Percentiles rank a stretch among this genome's conserved stretches.
Evolutionary conservation across 2,113 vertebrate genomes (phyloP).

Genomic region (Boulengeromyrus knoepffleri): DNA sequence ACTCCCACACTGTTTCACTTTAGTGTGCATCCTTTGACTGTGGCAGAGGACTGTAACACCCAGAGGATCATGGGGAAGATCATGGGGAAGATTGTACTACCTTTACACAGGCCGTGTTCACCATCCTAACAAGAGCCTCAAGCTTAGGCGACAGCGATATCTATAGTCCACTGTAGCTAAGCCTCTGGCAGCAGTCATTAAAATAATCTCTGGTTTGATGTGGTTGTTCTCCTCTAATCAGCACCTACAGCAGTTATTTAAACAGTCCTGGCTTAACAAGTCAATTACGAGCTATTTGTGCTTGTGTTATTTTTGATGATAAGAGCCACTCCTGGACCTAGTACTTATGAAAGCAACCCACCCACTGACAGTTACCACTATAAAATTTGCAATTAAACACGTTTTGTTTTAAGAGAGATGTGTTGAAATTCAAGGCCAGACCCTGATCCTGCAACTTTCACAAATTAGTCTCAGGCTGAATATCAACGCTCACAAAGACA

Average conservation of each 20-base stretch:
- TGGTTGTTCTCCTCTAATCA: background rate
- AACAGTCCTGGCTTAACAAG: background rate
- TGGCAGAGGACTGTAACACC: background rate
- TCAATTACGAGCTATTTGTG: background rate
- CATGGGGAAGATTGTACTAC: background rate
- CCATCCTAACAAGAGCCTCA: background rate
- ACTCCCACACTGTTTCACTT: background rate
- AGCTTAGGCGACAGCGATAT: background rate
- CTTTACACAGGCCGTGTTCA: background rate
- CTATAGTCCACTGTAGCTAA: background rate
- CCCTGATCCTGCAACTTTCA: background rate
- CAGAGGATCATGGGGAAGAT: background rate
- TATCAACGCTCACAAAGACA: background rate
- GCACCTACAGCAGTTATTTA: background rate
- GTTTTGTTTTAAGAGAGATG: background rate
- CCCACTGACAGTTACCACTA: background rate
- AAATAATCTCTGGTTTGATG: background rate
- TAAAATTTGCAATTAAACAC: background rate
- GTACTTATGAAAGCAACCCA: background rate
- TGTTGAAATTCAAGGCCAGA: background rate
- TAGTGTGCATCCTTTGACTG: background rate
- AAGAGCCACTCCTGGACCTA: background rate
- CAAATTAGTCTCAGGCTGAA: background rate
- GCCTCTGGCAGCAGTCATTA: background rate
- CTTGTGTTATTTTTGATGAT: background rate